Base-by-base conservation (phyloP, 2,797 vertebrate species). In the Catostomus latipinnis region DNA sequence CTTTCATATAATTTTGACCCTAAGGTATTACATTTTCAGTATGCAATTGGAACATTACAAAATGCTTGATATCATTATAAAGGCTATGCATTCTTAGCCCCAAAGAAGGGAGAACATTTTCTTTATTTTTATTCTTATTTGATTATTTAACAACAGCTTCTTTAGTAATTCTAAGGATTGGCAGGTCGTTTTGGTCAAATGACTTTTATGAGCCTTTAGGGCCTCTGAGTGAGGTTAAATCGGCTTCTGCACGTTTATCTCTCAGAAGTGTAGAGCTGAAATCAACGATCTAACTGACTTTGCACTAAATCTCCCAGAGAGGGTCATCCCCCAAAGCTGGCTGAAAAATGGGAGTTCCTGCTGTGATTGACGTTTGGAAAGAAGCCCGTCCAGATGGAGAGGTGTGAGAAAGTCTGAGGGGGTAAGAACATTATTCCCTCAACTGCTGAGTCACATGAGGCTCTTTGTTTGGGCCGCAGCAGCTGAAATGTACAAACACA, bases 381-480 rank as follows among this genome's bases (percentile, higher is more conserved):
- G 85, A 86, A 86, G 81, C 85, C 22, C 0, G 85, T 90, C 88
- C 91, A 94, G 91, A 91, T 93, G 92, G 90, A 84, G 88, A 90
- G 87, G 91, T 90, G 92, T 90, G 88, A 91, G 88, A 88, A 86
- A 74, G 49, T 58, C 78, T 82, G 82, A 82, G 86, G 83, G 81
- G 78, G 82, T 86, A 81, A 81, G 81, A 69, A 81, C 76, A 71
- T 78, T 79, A 75, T 79, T 80, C 74, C 79, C 3, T 76, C 82
- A 84, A 82, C 71, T 88, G 87, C 88, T 88, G 88, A 89, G 87
- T 90, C 87, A 90, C 83, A 86, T 82, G 81, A 85, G 77, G 65
- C 11, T 83, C 83, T 86, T 87, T 88, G 86, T 86, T 84, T 84
- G 84, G 73, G 80, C 78, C 60, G 60, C 60, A 83, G 86, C 88